Evolutionary conservation across 2,888 invertebrate genomes (phyloP).

Genomic region (Mythimna ferrago): DNA sequence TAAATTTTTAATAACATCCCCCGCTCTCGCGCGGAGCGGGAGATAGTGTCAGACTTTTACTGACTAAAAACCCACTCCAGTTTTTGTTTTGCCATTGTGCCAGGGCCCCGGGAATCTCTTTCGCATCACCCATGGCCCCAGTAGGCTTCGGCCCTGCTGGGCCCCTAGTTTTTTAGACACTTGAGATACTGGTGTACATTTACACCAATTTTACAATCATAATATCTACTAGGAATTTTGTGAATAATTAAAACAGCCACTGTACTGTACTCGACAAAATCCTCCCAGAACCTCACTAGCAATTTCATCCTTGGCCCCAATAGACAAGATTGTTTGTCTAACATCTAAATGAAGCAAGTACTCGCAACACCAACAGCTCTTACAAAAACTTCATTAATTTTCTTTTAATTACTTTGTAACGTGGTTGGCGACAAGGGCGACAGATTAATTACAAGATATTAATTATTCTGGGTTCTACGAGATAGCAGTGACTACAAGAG

Average conservation of each 20-base stretch:
- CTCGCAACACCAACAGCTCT: slow-evolving; percentile 8
- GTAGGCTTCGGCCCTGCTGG: too few species aligned
- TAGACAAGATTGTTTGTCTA: background rate
- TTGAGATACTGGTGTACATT: background rate
- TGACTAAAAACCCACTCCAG: too few species aligned
- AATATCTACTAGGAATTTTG: background rate
- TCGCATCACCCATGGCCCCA: too few species aligned
- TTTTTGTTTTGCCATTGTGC: too few species aligned
- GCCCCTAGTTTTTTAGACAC: background rate
- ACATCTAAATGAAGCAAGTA: slow-evolving; percentile 10
- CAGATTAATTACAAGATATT: slow-evolving; percentile 6
- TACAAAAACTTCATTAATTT: slow-evolving; percentile 8
- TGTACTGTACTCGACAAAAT: background rate
- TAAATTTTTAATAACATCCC: too few species aligned
- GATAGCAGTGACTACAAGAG: background rate
- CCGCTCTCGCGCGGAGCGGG: too few species aligned
- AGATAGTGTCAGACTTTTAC: too few species aligned
- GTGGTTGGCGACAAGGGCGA: slow-evolving; percentile 9
- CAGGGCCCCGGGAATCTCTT: too few species aligned
- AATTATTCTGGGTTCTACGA: slow-evolving; percentile 13
- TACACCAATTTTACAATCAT: background rate
- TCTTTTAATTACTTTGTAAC: slow-evolving; percentile 21
- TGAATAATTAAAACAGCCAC: background rate
- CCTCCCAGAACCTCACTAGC: background rate
- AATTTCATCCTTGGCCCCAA: background rate